A percentile compares a stretch with the other conserved stretches of the same genome.
These are phyloP conservation scores for Bostrychus sinensis DNA, from an alignment of 2,113 vertebrate genomes.

Conservation along the genomic window DNA sequence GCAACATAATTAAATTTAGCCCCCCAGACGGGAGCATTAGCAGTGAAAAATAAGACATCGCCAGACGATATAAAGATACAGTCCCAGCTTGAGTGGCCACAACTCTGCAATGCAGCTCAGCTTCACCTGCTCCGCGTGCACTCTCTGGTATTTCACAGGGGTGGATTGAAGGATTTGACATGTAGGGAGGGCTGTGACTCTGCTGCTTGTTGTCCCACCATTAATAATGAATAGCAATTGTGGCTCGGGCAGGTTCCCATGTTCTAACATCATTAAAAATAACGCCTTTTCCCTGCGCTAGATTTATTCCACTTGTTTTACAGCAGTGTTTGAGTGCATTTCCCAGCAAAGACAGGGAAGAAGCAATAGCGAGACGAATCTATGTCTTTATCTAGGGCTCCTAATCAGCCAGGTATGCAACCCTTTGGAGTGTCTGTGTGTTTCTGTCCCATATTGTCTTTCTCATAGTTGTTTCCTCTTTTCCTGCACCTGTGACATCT, in stretches of 20 bases:
- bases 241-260: conserved; percentile 27
- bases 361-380: conserved; percentile 35
- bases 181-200: conserved; percentile 10
- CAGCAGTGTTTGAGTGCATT: conserved; percentile 36
- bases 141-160: neutral
- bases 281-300: conserved; percentile 37
- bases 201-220: conserved; percentile 28
- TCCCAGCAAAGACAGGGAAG: conserved; percentile 45
- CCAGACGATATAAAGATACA: conserved; percentile 28
- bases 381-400: conserved; percentile 57
- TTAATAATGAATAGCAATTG: conserved; percentile 27
- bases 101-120: conserved; percentile 50
- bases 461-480: conserved; percentile 21
- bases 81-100: conserved; percentile 4
- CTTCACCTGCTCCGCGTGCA: conserved; percentile 16
- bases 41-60: conserved; percentile 28
- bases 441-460: conserved; percentile 23
- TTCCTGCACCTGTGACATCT: conserved; percentile 32
- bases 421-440: conserved; percentile 29
- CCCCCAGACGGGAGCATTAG: conserved; percentile 45
- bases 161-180: conserved; percentile 20
- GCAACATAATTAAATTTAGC: conserved; percentile 64
- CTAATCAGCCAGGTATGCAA: conserved; percentile 62
- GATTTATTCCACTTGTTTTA: conserved; percentile 46
- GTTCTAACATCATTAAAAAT: conserved; percentile 49